phyloP scores from a whole-genome alignment of 2,888 invertebrate genomes.

The Lobophora halterata region DNA sequence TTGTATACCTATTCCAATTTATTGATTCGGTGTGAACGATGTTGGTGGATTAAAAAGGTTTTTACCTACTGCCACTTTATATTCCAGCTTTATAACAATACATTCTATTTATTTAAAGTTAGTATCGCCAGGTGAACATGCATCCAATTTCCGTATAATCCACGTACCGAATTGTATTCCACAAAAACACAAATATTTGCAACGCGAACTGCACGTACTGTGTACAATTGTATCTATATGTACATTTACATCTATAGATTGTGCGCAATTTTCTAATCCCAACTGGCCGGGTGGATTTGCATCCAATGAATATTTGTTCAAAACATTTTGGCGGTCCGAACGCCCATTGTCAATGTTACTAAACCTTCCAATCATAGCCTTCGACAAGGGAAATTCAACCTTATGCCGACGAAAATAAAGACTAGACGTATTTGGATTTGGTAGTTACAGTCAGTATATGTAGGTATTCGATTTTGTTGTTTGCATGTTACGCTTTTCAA shows the following conservation, averaged over 20 bases:
- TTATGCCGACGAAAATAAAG: slow-evolving; percentile 29
- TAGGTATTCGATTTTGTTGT: slow-evolving; percentile 46
- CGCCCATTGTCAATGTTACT: slow-evolving; percentile 50
- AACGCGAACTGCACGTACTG: slow-evolving; percentile 30
- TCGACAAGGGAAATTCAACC: slow-evolving; percentile 35
- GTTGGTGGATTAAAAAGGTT: background rate
- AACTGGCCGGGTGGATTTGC: slow-evolving; percentile 61
- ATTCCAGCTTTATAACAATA: too few relatives aligned
- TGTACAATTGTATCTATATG: too few relatives aligned
- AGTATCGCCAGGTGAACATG: slow-evolving; percentile 12
- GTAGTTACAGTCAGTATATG: slow-evolving; percentile 28
- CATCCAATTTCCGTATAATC: slow-evolving; percentile 24
- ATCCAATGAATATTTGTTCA: slow-evolving; percentile 72
- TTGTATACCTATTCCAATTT: too few relatives aligned
- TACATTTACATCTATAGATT: too few relatives aligned
- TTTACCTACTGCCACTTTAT: too few relatives aligned
- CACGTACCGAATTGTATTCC: slow-evolving; percentile 26
- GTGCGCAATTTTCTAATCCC: slow-evolving; percentile 61
- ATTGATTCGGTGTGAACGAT: too few relatives aligned
- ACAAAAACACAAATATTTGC: slow-evolving; percentile 27
- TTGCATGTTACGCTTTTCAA: slow-evolving; percentile 42
- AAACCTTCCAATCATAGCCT: slow-evolving; percentile 33
- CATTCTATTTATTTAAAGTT: slow-evolving; percentile 13
- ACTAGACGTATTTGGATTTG: slow-evolving; percentile 9
- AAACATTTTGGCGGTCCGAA: slow-evolving; percentile 63